These are phyloP conservation scores for Hirundichthys speculiger DNA, from an alignment of 2,113 vertebrate species.

Conservation along the genomic window DNA sequence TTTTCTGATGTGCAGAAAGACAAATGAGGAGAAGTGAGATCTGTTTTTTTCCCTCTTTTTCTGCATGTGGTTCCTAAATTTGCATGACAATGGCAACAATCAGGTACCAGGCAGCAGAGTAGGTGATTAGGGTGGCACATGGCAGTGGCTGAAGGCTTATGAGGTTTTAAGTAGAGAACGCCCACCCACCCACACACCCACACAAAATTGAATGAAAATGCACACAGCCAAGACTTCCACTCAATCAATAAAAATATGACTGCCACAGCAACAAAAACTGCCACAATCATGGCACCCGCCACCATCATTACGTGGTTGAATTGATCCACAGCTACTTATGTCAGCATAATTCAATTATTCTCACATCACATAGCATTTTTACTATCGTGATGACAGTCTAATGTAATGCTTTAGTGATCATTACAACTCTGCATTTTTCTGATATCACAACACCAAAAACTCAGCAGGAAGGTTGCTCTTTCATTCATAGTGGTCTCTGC, in stretches of 20 bases:
- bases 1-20: constrained; percentile 56
- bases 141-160: constrained; percentile 56
- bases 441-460: too few relatives aligned
- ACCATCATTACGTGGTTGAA: not conserved
- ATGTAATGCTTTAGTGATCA: too few relatives aligned
- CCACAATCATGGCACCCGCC: not conserved
- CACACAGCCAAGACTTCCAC: constrained; percentile 12
- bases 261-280: not conserved
- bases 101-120: constrained; percentile 72
- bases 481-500: too few relatives aligned
- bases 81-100: constrained; percentile 83
- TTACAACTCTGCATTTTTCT: too few relatives aligned
- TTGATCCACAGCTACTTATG: too few relatives aligned
- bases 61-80: constrained; percentile 65
- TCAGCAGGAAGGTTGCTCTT: too few relatives aligned
- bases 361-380: too few relatives aligned
- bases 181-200: constrained; percentile 28
- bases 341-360: too few relatives aligned
- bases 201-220: constrained; percentile 20
- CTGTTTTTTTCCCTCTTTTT: constrained; percentile 45
- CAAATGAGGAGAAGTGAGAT: constrained; percentile 56
- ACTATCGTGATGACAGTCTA: too few relatives aligned
- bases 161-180: constrained; percentile 48
- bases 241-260: constrained; percentile 9
- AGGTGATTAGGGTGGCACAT: constrained; percentile 72